Evolutionary conservation across 2,888 invertebrate genomes (phyloP), one percentile per base, ranked within the genome.

Genomic region (Charanyca ferruginea): DNA sequence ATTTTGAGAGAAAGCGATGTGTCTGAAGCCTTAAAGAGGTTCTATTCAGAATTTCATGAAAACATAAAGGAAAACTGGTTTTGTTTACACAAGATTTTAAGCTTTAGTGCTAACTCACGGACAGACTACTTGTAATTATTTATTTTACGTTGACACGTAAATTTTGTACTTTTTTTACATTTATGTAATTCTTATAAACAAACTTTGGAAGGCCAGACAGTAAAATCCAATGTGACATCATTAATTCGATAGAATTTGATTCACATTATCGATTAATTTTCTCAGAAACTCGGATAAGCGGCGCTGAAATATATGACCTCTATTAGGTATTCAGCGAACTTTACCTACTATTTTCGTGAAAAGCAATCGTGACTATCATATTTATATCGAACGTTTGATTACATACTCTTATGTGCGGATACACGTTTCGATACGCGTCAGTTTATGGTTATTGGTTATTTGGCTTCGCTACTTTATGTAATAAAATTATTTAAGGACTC

Each of bases 391-490:
- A 73, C 62, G 53, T 60, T 70, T 70, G 66, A 77, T 79, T 67
- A 74, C 77, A 71, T 66, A 74, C 55, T 55, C 72, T 72, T 79
- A 72, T 60, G 66, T 73, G 53, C 51, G 63, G 70, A 69, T 66
- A 69, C 72, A 79, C 69, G 77, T 72, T 66, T 63, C 72, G 81
- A 79, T 81, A 79, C n/a, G 57, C 35, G 58, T 66, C 60, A 73
- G 60, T 81, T 81, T 77, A 79, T 74, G 74, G 66, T 77, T 81
- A 79, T 81, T 81, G 72, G 51, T 57, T 67, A 66, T 70, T 72
- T 63, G 62, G 45, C 62, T 68, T 69, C 48, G 52, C 62, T 63
- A 63, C 69, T 71, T 64, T 64, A 72, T 55, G 59, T 53, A 67
- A 67, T 66, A 70, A 76, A 72, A 73, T 63, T 72, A 72, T 77